Conservation (phyloP, 1,140 invertebrate genomes). For the Sycophaga agraensis region DNA sequence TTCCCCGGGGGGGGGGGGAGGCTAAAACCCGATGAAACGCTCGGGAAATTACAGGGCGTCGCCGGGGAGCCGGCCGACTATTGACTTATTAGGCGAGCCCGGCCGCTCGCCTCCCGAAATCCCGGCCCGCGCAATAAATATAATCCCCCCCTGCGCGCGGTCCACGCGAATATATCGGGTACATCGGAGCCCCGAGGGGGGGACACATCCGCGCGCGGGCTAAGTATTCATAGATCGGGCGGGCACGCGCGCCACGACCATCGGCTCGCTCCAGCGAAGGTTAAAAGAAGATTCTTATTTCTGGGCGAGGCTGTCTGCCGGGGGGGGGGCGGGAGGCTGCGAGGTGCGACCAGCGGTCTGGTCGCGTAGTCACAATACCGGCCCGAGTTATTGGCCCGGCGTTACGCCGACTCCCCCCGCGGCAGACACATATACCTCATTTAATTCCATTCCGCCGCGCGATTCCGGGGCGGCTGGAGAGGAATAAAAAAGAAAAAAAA, state of each 20-base stretch:
- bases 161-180: too few relatives aligned
- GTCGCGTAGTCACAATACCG: constrained; percentile 47
- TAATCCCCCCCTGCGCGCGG: too few relatives aligned
- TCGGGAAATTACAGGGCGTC: too few relatives aligned
- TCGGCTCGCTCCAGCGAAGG: constrained; percentile 17
- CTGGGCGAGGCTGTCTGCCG: neutral
- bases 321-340: too few relatives aligned
- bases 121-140: too few relatives aligned
- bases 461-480: constrained; percentile 15
- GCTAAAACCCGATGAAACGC: too few relatives aligned
- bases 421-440: neutral
- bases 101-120: too few relatives aligned
- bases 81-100: too few relatives aligned
- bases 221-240: constrained; percentile 19
- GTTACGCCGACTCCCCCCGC: constrained; percentile 17
- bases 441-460: constrained; percentile 24
- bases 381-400: constrained; percentile 44
- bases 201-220: too few relatives aligned
- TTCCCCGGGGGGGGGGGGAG: too few relatives aligned
- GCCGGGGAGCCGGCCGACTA: too few relatives aligned
- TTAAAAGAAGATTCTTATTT: constrained; percentile 30
- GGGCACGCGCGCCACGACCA: neutral
- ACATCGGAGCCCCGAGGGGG: too few relatives aligned
- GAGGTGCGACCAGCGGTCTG: constrained; percentile 47
- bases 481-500: neutral